These are phyloP conservation scores for Ibycter americanus DNA, from an alignment of 2,797 vertebrate species.

Conservation along the genomic window DNA sequence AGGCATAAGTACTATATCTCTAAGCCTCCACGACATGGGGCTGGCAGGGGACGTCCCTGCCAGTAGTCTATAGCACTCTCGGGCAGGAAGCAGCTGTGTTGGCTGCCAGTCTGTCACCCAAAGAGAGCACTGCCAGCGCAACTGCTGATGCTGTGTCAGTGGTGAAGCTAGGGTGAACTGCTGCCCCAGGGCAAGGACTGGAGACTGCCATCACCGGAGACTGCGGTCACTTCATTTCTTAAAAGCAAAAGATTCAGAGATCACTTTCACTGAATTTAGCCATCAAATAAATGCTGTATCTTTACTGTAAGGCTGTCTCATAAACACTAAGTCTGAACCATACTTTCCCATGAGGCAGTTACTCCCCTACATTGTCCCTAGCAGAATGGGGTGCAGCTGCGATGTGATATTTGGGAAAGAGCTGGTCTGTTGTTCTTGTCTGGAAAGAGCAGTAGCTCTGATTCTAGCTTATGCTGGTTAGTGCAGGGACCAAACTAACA, in stretches of 20 bases:
- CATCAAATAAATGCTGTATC: neutral
- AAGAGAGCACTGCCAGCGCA: neutral
- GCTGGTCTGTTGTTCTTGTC: neutral
- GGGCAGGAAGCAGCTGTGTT: neutral
- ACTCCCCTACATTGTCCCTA: neutral
- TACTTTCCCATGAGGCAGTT: neutral
- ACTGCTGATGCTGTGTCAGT: neutral
- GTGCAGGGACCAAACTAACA: neutral
- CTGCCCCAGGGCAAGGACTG: neutral
- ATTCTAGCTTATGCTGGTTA: neutral
- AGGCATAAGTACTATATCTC: neutral
- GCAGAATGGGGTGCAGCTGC: neutral
- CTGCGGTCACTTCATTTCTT: neutral
- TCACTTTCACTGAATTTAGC: neutral
- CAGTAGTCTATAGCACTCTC: neutral
- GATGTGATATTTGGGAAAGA: neutral
- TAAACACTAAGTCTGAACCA: neutral
- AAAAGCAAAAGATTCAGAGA: neutral
- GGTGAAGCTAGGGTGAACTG: neutral
- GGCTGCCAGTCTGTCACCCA: neutral
- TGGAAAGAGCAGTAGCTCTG: neutral
- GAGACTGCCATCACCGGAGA: neutral
- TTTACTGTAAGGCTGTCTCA: neutral
- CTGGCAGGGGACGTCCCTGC: neutral
- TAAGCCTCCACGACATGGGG: neutral